Conservation (phyloP, 2,888 invertebrate genomes). For the Drosophila yooni region DNA sequence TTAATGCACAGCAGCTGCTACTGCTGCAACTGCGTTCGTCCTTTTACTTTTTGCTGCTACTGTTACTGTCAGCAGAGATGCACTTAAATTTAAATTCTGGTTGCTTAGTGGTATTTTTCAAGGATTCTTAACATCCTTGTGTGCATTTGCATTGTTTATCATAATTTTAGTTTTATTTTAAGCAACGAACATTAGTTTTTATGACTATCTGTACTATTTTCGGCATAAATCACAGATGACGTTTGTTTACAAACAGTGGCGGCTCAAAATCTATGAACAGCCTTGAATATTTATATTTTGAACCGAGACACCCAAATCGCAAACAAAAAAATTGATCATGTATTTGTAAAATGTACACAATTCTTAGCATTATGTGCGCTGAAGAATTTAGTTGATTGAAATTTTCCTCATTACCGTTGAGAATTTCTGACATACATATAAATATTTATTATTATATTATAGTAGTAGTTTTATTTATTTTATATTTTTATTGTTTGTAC, state of each 20-base stretch:
- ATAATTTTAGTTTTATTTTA: background rate
- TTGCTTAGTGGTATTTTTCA: conserved; percentile 31
- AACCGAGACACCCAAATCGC: background rate
- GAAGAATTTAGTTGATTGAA: background rate
- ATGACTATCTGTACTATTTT: conserved; percentile 8
- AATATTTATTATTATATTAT: background rate
- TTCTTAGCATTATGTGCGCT: background rate
- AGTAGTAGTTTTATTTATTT: background rate
- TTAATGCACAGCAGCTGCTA: conserved; percentile 59
- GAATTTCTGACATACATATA: background rate
- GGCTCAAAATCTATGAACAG: conserved; percentile 26
- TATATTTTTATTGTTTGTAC: background rate
- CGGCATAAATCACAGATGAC: conserved; percentile 15
- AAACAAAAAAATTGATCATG: background rate
- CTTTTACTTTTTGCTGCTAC: conserved; percentile 19
- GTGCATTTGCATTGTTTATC: conserved; percentile 6
- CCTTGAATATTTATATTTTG: conserved; percentile 31
- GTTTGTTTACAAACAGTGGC: conserved; percentile 35
- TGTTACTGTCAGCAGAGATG: conserved; percentile 20
- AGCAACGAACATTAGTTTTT: background rate
- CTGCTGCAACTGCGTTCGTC: conserved; percentile 30
- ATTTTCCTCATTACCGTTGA: background rate
- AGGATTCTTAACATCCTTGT: conserved; percentile 25
- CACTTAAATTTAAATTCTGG: conserved; percentile 39
- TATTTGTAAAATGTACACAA: background rate